phyloP scores from a whole-genome alignment of 2,888 invertebrate genomes.

The Drosophila prolongata region DNA sequence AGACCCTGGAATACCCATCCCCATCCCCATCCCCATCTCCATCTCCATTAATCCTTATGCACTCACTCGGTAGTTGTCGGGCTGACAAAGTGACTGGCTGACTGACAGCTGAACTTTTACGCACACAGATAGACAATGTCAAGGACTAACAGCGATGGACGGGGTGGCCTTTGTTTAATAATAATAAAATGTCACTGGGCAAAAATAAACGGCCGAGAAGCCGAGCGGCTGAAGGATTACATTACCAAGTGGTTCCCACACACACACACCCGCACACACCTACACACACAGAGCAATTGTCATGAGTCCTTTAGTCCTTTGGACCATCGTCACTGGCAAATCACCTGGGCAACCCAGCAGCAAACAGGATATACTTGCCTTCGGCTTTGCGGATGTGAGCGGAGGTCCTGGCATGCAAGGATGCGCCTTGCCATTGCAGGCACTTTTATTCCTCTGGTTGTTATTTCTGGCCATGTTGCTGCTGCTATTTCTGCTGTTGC shows the following conservation, averaged over 20 bases:
- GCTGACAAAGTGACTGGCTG: constrained; percentile 64
- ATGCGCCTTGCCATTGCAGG: constrained; percentile 49
- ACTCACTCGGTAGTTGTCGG: constrained; percentile 16
- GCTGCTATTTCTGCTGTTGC: constrained; percentile 43
- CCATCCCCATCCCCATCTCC: neutral
- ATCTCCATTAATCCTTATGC: neutral
- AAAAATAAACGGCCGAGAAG: constrained; percentile 40
- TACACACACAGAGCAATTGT: constrained; percentile 52
- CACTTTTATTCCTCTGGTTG: constrained; percentile 49
- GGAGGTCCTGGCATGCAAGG: constrained; percentile 19
- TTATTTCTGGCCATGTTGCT: constrained; percentile 35
- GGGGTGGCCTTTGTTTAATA: constrained; percentile 59
- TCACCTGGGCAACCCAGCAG: constrained; percentile 65
- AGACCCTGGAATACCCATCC: neutral
- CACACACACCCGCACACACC: constrained; percentile 7
- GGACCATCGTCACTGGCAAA: constrained; percentile 58
- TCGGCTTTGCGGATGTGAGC: neutral
- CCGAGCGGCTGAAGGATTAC: constrained; percentile 49
- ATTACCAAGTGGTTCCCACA: constrained; percentile 54
- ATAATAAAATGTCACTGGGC: constrained; percentile 58
- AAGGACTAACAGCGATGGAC: constrained; percentile 35
- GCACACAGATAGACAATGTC: constrained; percentile 59
- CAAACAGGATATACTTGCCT: constrained; percentile 19
- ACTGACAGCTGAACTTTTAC: constrained; percentile 61
- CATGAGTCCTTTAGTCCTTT: constrained; percentile 49